These are phyloP conservation scores for Dicaeum eximium DNA, from an alignment of 2,113 vertebrate species.

Conservation along the genomic window DNA sequence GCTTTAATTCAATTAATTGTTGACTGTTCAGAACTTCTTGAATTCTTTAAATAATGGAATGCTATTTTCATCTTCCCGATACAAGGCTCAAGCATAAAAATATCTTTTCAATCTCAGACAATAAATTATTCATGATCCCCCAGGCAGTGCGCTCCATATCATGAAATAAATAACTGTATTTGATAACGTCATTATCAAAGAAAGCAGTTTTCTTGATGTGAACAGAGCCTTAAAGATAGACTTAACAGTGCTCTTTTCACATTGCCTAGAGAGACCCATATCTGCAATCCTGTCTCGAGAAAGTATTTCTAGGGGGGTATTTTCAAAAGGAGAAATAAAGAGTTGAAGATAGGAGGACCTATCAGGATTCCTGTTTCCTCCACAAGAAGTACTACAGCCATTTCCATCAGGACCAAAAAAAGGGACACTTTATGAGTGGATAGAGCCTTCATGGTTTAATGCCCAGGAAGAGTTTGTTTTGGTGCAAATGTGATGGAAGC, in stretches of 20 bases:
- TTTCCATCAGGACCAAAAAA: neutral
- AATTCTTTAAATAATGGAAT: slow-evolving; percentile 24
- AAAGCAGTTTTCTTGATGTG: slow-evolving; percentile 26
- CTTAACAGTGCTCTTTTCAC: neutral
- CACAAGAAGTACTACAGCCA: neutral
- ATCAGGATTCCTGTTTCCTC: neutral
- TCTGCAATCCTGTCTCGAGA: neutral
- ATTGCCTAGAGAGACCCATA: neutral
- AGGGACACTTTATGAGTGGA: neutral
- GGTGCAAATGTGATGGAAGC: neutral
- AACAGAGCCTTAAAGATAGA: slow-evolving; percentile 11
- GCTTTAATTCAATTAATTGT: neutral
- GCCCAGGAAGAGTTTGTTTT: neutral
- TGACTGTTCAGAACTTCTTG: neutral
- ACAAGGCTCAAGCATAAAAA: slow-evolving; percentile 23
- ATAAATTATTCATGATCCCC: slow-evolving; percentile 47
- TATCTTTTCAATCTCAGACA: slow-evolving; percentile 47
- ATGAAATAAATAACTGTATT: slow-evolving; percentile 62
- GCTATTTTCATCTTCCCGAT: slow-evolving; percentile 31
- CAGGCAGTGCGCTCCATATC: slow-evolving; percentile 1
- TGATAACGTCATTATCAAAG: slow-evolving; percentile 57
- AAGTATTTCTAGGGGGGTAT: neutral
- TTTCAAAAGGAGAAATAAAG: neutral
- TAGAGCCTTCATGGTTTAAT: neutral
- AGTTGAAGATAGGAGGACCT: neutral